phyloP scores from a whole-genome alignment of 2,113 vertebrate genomes.

The Morone chrysops region DNA sequence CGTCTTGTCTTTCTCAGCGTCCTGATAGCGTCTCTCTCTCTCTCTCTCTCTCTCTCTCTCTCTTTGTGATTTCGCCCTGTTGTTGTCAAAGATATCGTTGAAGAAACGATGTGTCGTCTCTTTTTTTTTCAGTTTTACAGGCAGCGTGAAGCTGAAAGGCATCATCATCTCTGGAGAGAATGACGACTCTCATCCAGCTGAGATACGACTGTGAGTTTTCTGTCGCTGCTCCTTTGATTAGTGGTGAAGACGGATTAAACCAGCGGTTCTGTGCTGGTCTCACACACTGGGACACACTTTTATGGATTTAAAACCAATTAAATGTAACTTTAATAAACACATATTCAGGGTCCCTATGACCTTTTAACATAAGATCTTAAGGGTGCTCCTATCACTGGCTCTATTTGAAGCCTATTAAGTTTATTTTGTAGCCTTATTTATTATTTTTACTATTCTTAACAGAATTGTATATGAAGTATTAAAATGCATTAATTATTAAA shows the following conservation, averaged over 20 bases:
- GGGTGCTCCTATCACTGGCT: no score
- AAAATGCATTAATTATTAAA: no score
- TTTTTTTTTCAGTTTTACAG: constrained; percentile 90
- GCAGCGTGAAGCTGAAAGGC: constrained; percentile 94
- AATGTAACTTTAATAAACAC: no score
- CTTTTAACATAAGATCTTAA: no score
- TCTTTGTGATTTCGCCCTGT: not conserved
- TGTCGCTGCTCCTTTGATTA: not conserved
- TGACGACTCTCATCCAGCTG: constrained; percentile 90
- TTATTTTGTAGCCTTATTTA: no score
- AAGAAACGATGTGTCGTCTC: not conserved
- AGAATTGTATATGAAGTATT: no score
- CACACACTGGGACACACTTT: no score
- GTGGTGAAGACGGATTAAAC: not conserved
- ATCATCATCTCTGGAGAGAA: constrained; percentile 94
- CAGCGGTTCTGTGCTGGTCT: no score
- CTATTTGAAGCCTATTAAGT: no score
- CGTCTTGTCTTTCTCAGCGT: constrained; percentile 15
- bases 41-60: not conserved
- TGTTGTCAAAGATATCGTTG: not conserved
- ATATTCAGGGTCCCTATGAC: no score
- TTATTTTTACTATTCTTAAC: no score
- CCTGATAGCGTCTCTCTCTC: not conserved
- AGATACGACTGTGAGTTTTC: constrained; percentile 93
- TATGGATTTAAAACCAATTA: no score